Percentiles rank a stretch among this genome's conserved stretches.
Conservation (phyloP, 2,888 invertebrate genomes). For the Helicoverpa assulta region DNA sequence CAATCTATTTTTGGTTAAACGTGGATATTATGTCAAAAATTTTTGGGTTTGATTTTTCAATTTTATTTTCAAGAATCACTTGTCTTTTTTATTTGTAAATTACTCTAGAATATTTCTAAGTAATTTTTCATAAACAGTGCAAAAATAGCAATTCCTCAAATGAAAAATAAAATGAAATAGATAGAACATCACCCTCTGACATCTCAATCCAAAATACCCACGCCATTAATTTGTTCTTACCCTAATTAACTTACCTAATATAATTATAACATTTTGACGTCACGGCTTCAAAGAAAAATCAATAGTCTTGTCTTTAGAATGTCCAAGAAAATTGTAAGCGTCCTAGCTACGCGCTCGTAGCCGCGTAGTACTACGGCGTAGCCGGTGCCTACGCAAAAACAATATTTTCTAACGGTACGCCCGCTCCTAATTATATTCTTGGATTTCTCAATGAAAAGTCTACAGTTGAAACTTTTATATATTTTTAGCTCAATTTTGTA, state of each 20-base stretch:
- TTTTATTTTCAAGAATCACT: constrained; percentile 9
- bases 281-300: constrained; percentile 36
- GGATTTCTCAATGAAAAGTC: constrained; percentile 55
- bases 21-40: constrained; percentile 2
- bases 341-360: constrained; percentile 62
- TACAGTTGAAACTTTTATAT: constrained; percentile 34
- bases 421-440: constrained; percentile 60
- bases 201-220: constrained; percentile 1
- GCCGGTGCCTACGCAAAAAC: constrained; percentile 70
- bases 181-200: background rate
- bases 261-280: constrained; percentile 42
- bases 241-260: constrained; percentile 26
- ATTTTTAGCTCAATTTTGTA: constrained; percentile 42
- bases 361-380: constrained; percentile 76
- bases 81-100: background rate
- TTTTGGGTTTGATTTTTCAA: background rate
- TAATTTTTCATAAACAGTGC: too few relatives aligned
- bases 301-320: constrained; percentile 48
- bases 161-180: constrained; percentile 1
- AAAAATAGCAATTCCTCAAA: background rate
- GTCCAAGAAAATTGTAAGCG: constrained; percentile 50
- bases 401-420: constrained; percentile 59
- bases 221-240: constrained; percentile 12
- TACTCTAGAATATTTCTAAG: too few relatives aligned
- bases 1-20: constrained; percentile 7